Evolutionary conservation across 1,140 invertebrate species (phyloP).

Genomic region (Branchinecta lynchi): DNA sequence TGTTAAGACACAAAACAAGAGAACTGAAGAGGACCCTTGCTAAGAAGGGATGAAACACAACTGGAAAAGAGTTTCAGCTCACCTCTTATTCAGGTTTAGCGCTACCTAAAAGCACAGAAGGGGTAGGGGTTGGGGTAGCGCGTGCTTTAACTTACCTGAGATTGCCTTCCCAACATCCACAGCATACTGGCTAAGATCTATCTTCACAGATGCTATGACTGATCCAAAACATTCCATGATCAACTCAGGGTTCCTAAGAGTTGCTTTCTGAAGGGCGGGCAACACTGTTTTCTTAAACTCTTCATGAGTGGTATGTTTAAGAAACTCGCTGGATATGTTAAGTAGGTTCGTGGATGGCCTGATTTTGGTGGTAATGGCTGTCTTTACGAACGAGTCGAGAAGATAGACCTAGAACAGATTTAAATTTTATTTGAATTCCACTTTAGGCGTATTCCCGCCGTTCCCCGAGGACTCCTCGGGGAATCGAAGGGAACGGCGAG

Average conservation of each 20-base stretch:
- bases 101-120: neutral
- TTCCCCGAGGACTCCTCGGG: no score
- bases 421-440: neutral
- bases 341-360: conserved; percentile 53
- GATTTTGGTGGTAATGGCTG: conserved; percentile 58
- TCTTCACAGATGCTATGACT: conserved; percentile 48
- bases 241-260: conserved; percentile 85
- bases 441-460: no score
- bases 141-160: conserved; percentile 39
- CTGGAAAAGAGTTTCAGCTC: neutral
- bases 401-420: conserved; percentile 37
- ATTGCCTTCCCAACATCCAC: conserved; percentile 65
- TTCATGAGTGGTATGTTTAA: conserved; percentile 45
- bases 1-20: neutral
- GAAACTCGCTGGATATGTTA: conserved; percentile 42
- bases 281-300: conserved; percentile 60
- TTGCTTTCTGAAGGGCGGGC: conserved; percentile 72
- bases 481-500: no score
- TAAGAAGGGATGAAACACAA: conserved; percentile 18
- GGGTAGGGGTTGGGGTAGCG: neutral
- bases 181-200: conserved; percentile 64
- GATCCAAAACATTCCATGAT: conserved; percentile 61
- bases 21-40: conserved; percentile 19
- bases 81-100: no score
- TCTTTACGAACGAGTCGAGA: conserved; percentile 60